Evolutionary conservation across 1,140 invertebrate species (phyloP), one percentile per base, ranked within the genome.

Genomic region (Tetragnatha versicolor): DNA sequence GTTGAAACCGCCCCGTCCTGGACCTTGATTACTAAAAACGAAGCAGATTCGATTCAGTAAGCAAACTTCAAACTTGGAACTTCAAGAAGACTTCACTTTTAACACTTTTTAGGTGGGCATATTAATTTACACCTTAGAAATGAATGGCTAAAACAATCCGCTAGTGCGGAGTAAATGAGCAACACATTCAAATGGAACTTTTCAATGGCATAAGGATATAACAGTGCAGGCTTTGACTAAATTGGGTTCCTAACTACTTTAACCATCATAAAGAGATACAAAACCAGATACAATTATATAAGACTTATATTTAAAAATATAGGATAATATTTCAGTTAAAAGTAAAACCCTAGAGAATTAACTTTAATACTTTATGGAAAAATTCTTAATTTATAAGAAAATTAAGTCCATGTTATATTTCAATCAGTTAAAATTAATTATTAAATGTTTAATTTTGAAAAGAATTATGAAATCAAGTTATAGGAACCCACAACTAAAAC

Each of bases 1-100:
- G 89, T 92, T 92, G 91, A 89, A 93, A 92, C 90, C 91, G 91
- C 91, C 91, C 90, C 92, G 90, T 91, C 91, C 91, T 58, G 70
- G 80, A 78, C 76, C 81, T 81, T 82, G 80, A 90, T 89, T 90
- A 91, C 91, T 92, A 92, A 91, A 92, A 92, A 90, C 92, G 91
- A 91, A 89, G 88, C 65, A 79, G 76, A 79, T 69, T 55, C 42
- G 35, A 49, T 47, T 53, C 2, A 60, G 27, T 33, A 68, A 65
- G 45, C 58, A 47, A 47, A 75, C 72, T 90, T 91, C 86, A 61
- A 55, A 68, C 76, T 70, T 63, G 49, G 35, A 53, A 80, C 75
- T 80, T 76, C 63, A 73, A 77, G 73, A 68, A 55, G 65, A 60
- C 65, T 75, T 61, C 61, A 69, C 53, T 37, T 7, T 49, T 9